A percentile compares a stretch with the other conserved stretches of the same genome.
Evolutionary conservation across 2,797 vertebrate genomes (phyloP).

Genomic region (Microcaecilia unicolor): DNA sequence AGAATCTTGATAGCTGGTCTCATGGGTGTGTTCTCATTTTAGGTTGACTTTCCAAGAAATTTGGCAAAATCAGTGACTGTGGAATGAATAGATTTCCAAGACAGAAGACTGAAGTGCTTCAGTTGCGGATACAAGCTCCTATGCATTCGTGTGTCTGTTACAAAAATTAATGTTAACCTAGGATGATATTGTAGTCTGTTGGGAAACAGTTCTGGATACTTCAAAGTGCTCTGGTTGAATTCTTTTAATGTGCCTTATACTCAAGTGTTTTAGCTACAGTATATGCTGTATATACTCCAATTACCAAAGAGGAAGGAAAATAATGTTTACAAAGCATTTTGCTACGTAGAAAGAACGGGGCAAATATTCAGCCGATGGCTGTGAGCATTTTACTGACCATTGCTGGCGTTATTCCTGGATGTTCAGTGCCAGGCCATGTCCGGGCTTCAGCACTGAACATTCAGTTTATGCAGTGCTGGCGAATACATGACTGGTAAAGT

Average conservation of each 20-base stretch:
- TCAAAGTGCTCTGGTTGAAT: neutral
- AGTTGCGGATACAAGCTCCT: no score
- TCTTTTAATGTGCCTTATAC: conserved; percentile 43
- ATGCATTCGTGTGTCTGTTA: conserved; percentile 4
- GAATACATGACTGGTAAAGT: no score
- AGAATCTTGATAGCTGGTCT: no score
- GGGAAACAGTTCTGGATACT: conserved; percentile 4
- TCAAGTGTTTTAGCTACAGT: conserved; percentile 52
- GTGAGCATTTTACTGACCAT: no score
- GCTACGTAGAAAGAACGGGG: conserved; percentile 38
- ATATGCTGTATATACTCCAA: conserved; percentile 32
- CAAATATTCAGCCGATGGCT: no score
- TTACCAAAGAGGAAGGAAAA: conserved; percentile 40
- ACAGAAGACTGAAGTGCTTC: neutral
- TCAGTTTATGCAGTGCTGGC: no score
- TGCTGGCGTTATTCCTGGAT: no score
- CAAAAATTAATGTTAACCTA: conserved; percentile 1
- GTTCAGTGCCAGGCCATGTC: no score
- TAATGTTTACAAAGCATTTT: conserved; percentile 55
- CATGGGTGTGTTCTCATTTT: no score
- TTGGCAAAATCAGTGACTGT: conserved; percentile 95
- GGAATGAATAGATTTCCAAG: conserved; percentile 53
- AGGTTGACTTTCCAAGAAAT: conserved; percentile 95
- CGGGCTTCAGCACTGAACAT: no score
- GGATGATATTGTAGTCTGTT: conserved; percentile 4